A percentile compares a stretch with the other conserved stretches of the same genome.
These are phyloP conservation scores for Erebia ligea DNA, from an alignment of 2,888 invertebrate genomes.

Conservation along the genomic window DNA sequence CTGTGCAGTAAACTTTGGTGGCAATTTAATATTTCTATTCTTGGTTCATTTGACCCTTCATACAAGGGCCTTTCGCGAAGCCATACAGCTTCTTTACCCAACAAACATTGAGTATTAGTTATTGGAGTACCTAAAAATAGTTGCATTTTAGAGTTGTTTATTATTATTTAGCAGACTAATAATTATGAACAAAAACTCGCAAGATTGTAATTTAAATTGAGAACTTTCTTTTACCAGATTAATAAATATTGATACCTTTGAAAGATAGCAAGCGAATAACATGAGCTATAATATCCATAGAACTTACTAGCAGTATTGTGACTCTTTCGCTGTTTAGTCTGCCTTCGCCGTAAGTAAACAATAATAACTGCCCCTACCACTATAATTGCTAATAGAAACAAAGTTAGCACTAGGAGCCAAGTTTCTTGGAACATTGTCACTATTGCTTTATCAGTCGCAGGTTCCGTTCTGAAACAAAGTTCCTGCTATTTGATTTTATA, in stretches of 20 bases:
- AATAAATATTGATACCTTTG: background rate
- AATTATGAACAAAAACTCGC: background rate
- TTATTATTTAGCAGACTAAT: background rate
- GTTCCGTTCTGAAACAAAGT: constrained; percentile 73
- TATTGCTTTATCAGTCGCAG: constrained; percentile 76
- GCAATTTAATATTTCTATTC: constrained; percentile 76
- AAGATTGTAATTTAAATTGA: background rate
- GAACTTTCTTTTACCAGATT: background rate
- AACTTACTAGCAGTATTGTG: constrained; percentile 67
- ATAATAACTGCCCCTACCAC: constrained; percentile 67
- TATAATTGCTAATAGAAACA: constrained; percentile 70
- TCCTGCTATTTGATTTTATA: background rate
- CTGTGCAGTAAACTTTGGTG: constrained; percentile 73
- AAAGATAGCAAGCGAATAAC: background rate
- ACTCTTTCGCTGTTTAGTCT: constrained; percentile 71
- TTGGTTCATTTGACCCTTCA: constrained; percentile 74
- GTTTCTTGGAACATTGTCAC: constrained; percentile 79
- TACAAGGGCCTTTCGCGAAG: constrained; percentile 71
- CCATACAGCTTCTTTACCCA: constrained; percentile 79
- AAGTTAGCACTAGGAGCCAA: constrained; percentile 72
- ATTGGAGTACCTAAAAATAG: constrained; percentile 60
- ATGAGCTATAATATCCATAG: background rate
- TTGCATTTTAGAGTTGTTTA: background rate
- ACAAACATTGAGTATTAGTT: constrained; percentile 72
- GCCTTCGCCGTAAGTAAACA: constrained; percentile 68